Percentiles rank a stretch among this genome's conserved stretches.
phyloP scores from a whole-genome alignment of 2,113 vertebrate genomes.

The Harpagus bidentatus region DNA sequence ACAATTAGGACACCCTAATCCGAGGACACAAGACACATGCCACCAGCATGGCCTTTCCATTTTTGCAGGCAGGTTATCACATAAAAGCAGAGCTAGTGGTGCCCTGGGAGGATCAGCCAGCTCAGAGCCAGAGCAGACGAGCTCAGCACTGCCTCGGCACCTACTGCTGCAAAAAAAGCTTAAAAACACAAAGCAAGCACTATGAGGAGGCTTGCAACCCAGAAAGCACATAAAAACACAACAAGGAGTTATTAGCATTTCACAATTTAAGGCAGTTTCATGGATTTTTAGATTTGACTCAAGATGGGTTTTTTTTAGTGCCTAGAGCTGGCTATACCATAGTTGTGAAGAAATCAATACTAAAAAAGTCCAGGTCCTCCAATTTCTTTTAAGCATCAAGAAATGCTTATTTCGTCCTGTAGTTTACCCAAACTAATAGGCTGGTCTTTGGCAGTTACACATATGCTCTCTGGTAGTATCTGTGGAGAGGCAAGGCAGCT shows the following conservation, averaged over 20 bases:
- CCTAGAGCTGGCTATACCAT: background rate
- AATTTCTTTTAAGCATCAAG: background rate
- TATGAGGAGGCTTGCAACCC: rapidly evolving
- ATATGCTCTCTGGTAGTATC: background rate
- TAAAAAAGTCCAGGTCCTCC: background rate
- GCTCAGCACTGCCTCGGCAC: rapidly evolving
- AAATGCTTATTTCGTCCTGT: background rate
- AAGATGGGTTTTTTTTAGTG: background rate
- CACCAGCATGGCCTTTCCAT: background rate
- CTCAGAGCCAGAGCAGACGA: rapidly evolving
- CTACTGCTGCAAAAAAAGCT: background rate
- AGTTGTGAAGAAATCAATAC: background rate
- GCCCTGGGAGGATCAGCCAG: rapidly evolving
- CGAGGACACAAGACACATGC: rapidly evolving
- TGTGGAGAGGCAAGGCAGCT: background rate
- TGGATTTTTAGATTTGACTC: background rate
- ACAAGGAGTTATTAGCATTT: too few relatives aligned
- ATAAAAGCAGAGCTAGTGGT: background rate
- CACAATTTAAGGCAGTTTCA: background rate
- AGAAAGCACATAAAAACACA: background rate
- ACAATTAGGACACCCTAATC: background rate
- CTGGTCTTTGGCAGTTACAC: background rate
- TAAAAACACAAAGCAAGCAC: background rate
- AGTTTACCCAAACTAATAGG: background rate
- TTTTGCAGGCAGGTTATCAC: background rate